A percentile compares a stretch with the other conserved stretches of the same genome.
Conservation (phyloP, 35 echinoderm and acorn worm genomes). For the Holothuria glaberrima region DNA sequence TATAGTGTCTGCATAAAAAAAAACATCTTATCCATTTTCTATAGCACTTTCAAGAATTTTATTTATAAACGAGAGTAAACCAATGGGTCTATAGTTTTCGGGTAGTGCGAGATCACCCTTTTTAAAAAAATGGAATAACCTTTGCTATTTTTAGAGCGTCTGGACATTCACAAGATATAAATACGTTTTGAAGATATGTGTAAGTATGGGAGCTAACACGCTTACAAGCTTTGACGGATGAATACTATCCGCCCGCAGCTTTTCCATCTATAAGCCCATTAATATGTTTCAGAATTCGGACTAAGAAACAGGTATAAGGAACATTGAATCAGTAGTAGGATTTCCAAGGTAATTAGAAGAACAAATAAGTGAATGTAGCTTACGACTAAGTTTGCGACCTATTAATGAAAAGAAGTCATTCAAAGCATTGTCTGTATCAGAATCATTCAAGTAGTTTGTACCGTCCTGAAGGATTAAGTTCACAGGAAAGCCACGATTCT, state of each 20-base stretch:
- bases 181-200: background rate
- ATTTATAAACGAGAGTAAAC: too few species aligned
- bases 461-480: conserved; percentile 7
- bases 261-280: background rate
- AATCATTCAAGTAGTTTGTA: background rate
- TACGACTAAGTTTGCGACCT: background rate
- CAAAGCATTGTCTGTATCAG: background rate
- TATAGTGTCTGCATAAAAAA: too few species aligned
- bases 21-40: background rate
- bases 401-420: too few species aligned
- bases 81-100: too few species aligned
- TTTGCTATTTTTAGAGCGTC: too few species aligned
- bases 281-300: background rate
- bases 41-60: background rate
- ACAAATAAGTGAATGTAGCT: background rate
- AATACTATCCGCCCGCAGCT: background rate
- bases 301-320: background rate
- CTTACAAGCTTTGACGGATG: background rate
- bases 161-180: conserved; percentile 10
- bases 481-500: background rate
- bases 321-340: background rate
- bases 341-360: background rate
- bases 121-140: background rate
- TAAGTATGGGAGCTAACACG: background rate
- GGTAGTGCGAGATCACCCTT: background rate